phyloP scores from a whole-genome alignment of 1,140 invertebrate genomes.

The Drosophila ogumai region DNA sequence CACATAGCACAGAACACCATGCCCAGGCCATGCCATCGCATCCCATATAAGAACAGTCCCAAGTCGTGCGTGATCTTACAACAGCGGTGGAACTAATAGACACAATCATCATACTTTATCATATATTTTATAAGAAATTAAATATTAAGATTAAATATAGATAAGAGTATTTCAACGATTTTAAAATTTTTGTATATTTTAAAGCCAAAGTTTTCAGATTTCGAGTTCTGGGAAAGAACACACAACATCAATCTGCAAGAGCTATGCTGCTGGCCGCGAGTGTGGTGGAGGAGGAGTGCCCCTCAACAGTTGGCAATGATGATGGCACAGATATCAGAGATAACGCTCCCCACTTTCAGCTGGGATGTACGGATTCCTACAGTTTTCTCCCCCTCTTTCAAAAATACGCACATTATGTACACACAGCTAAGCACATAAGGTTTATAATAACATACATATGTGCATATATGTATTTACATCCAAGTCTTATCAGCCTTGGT shows the following conservation, averaged over 20 bases:
- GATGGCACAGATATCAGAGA: constrained; percentile 58
- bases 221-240: too few relatives aligned
- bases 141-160: neutral
- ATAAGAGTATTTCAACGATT: neutral
- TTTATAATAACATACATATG: neutral
- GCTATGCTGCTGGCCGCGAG: constrained; percentile 4
- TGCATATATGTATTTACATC: constrained; percentile 20
- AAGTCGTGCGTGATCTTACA: constrained; percentile 16
- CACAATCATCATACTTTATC: neutral
- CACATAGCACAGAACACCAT: constrained; percentile 6
- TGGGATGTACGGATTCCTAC: constrained; percentile 9
- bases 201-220: neutral
- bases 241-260: neutral
- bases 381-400: neutral
- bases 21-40: neutral
- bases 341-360: constrained; percentile 28
- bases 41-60: constrained; percentile 16
- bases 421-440: constrained; percentile 43
- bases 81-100: neutral
- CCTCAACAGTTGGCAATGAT: constrained; percentile 44
- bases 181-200: neutral
- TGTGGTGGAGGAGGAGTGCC: constrained; percentile 6
- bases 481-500: constrained; percentile 31
- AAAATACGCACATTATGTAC: constrained; percentile 17
- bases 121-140: neutral